Evolutionary conservation across 2,113 vertebrate species (phyloP).

Genomic region (Callaeas wilsoni): DNA sequence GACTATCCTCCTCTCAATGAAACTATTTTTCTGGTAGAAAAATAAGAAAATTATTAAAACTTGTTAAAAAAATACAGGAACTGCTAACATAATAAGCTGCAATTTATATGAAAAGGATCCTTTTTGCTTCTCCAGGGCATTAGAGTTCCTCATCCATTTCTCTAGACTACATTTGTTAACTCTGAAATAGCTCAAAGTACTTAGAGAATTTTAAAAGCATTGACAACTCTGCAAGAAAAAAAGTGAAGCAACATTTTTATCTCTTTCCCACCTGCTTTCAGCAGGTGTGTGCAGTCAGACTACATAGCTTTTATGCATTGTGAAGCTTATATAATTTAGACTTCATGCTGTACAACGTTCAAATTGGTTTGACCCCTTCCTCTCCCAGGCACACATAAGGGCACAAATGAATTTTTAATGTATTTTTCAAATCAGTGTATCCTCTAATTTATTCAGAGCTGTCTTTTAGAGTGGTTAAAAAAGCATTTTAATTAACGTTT

Average conservation of each 20-base stretch:
- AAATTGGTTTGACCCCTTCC: constrained; percentile 36
- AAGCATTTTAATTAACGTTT: background rate
- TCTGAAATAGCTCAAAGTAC: constrained; percentile 22
- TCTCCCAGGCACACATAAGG: background rate
- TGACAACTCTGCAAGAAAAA: background rate
- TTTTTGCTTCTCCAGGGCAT: background rate
- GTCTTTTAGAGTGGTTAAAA: background rate
- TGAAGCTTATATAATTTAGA: constrained; percentile 30
- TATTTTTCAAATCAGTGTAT: background rate
- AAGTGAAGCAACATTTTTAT: constrained; percentile 30
- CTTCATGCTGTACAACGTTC: constrained; percentile 5
- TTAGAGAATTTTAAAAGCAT: constrained; percentile 26
- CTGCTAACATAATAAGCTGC: constrained; percentile 51
- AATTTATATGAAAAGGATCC: constrained; percentile 38
- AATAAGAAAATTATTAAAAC: constrained; percentile 30
- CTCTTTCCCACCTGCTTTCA: constrained; percentile 41
- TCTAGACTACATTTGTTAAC: constrained; percentile 3
- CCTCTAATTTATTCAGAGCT: constrained; percentile 20
- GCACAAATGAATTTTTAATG: background rate
- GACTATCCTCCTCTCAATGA: background rate
- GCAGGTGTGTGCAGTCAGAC: background rate
- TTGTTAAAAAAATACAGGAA: background rate
- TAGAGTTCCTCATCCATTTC: background rate
- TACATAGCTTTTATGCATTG: background rate
- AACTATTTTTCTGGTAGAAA: constrained; percentile 3